A percentile compares a stretch with the other conserved stretches of the same genome.
Conservation (phyloP, 2,113 vertebrate genomes). For the Percina caprodes region DNA sequence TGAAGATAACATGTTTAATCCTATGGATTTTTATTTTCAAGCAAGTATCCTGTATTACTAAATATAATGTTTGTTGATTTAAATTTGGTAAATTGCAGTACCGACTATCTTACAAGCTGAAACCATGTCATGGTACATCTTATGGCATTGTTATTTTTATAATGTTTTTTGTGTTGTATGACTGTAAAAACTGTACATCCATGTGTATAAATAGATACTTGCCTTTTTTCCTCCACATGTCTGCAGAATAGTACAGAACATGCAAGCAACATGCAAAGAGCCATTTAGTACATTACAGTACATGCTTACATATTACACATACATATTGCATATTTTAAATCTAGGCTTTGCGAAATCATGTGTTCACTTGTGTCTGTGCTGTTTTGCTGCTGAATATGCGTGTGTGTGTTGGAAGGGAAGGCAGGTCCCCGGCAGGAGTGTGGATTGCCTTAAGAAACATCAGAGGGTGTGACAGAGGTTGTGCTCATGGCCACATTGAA, state of each 20-base stretch:
- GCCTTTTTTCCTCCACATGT: neutral
- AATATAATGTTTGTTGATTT: neutral
- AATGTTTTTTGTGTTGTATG: neutral
- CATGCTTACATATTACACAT: neutral
- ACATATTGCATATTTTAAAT: no score
- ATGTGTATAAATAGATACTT: neutral
- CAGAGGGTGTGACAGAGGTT: constrained; percentile 81
- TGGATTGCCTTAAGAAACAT: constrained; percentile 85
- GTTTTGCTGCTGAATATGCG: neutral
- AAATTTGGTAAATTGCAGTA: neutral
- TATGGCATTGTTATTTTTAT: neutral
- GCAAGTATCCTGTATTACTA: neutral
- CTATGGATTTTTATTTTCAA: neutral
- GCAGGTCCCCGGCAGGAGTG: constrained; percentile 66
- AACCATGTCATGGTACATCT: neutral
- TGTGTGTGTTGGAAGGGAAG: constrained; percentile 75
- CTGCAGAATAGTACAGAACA: constrained; percentile 9
- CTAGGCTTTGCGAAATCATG: neutral
- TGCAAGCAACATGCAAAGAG: constrained; percentile 26
- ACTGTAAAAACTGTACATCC: neutral
- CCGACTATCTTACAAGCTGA: neutral
- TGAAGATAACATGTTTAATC: neutral
- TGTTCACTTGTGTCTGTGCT: constrained; percentile 3
- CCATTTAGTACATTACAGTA: constrained; percentile 20
- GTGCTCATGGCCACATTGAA: constrained; percentile 86